Base-by-base conservation (phyloP, 2,888 invertebrate species). In the Spodoptera exigua region DNA sequence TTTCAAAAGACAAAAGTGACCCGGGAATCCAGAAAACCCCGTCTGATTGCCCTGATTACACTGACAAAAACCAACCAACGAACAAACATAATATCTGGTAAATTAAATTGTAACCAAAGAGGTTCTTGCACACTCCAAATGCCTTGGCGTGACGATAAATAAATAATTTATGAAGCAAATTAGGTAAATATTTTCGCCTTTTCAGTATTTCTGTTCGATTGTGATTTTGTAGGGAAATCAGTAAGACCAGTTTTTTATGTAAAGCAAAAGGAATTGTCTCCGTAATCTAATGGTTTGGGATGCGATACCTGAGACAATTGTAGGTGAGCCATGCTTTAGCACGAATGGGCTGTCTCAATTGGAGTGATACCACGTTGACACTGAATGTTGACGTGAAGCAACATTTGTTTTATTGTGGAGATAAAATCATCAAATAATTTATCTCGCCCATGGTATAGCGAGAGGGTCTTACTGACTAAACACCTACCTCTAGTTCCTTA, bases 141-240 rank as follows among this genome's bases (percentile, higher is more conserved):
- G 76, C 72, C 7, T 2, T 3, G 18, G 27, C 27, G 27, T 27
- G 27, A 27, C 27, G 27, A 61, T 54, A 66, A 55, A 74, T 79
- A 79, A 83, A 82, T 81, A 65, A 80, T 81, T 82, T 79, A 76
- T 77, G 74, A 82, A 70, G 76, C 56, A 81, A 82, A 83, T 83
- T 84, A 78, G 66, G 81, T 74, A 81, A 84, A 84, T 82, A 84
- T 83, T 84, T 81, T 83, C 69, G 68, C 58, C 70, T 68, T 74
- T 75, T 67, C 58, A 65, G 52, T 65, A 76, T 72, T 70, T 46
- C 44, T 61, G 75, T 54, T 64, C 56, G 48, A 78, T 78, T 39
- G 57, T 12, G 54, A 52, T 57, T 56, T 37, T 27, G 11, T 36
- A 43, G 43, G 3, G 2, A 43, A 61, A 0, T 11, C 73, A 78